Evolutionary conservation across 1,140 invertebrate genomes (phyloP).

Genomic region (Meloidogyne chitwoodi): DNA sequence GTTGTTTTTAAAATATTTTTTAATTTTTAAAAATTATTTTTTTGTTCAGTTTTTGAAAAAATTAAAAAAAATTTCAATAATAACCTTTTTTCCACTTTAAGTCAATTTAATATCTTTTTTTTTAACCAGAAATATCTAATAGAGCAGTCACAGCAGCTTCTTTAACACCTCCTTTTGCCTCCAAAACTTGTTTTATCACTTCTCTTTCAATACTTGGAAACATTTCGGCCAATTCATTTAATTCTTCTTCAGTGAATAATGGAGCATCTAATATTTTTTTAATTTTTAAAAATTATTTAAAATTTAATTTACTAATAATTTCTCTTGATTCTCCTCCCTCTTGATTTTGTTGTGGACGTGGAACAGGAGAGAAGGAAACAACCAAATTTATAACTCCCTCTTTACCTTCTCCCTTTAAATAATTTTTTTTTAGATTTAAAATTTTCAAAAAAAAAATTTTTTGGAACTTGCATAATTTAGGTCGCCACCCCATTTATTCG

Average conservation of each 20-base stretch:
- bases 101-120: no score
- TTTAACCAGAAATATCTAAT: slow-evolving; percentile 68
- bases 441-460: no score
- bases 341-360: slow-evolving; percentile 22
- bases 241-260: slow-evolving; percentile 44
- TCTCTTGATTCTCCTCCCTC: no score
- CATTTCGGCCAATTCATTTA: slow-evolving; percentile 80
- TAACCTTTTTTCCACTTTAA: no score
- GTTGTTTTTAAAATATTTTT: no score
- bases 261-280: slow-evolving; percentile 18
- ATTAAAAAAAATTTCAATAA: no score
- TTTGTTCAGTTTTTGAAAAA: no score
- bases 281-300: neutral
- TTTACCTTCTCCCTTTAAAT: slow-evolving; percentile 73
- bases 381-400: slow-evolving; percentile 75
- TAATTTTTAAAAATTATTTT: no score
- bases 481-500: no score
- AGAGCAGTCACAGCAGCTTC: slow-evolving; percentile 83
- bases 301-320: no score
- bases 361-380: slow-evolving; percentile 67
- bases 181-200: slow-evolving; percentile 82
- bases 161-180: slow-evolving; percentile 82
- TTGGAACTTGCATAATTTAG: no score
- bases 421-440: no score
- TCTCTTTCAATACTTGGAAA: slow-evolving; percentile 88